Base-by-base conservation (phyloP, 1,140 invertebrate species). In the Brachionus rotundiformis region DNA sequence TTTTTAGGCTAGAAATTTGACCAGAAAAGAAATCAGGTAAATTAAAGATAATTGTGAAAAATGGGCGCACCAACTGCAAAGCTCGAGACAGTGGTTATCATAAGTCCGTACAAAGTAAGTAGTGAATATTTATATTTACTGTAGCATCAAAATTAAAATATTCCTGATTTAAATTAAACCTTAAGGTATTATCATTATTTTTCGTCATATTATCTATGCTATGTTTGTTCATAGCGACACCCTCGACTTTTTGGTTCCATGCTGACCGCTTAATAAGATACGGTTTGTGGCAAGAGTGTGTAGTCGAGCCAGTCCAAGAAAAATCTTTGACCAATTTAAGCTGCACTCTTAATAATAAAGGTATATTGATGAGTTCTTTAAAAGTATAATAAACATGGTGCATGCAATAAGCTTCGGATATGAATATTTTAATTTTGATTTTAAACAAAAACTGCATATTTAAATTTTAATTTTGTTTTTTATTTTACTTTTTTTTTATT, bases 21-120 rank as follows among this genome's bases (percentile, higher is more conserved):
- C 4, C 8, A 31, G 8, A 63, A 63, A 63, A 29, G 29, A 39
- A 61, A 7, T 7, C 27, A 10, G 11, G 8, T 23, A 25, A 23
- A 25, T n/a, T 23, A 39, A 36, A 7, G 16, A 36, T 68, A 19
- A 36, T 68, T 19, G 16, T 16, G n/a, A 27, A 63, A 41, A 11
- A 79, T 79, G 76, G 76, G 76, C 8, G 76, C 76, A 10, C 76
- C 76, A 10, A 79, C 76, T 59, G 76, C 76, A 33, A 79, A 79
- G 41, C 33, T 79, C 16, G 76, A 79, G 59, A 79, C 76, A 33
- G 47, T 79, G 16, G 76, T 79, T n/a, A 79, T 79, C 11, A 41
- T 59, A 11, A 79, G 76, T 25, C 76, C 76, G 27, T 79, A 27
- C 33, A 79, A 79, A 63, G 76, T 79, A 59, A 79, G 76, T 79